Percentiles rank a stretch among this genome's conserved stretches.
phyloP scores from a whole-genome alignment of 2,113 vertebrate genomes.

The Thermophis baileyi region DNA sequence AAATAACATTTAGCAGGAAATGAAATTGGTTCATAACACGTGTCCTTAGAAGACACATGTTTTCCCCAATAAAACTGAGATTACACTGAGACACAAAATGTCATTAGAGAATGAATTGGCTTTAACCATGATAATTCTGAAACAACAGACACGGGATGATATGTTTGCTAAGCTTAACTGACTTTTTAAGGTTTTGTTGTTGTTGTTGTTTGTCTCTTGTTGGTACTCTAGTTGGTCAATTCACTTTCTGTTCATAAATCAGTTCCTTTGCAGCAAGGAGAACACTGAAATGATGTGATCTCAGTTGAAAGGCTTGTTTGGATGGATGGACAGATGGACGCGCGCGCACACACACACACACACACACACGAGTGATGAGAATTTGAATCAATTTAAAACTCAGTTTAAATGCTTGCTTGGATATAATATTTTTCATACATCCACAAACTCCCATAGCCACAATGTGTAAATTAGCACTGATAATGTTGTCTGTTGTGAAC shows the following conservation, averaged over 20 bases:
- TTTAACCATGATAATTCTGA: no score
- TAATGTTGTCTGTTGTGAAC: not conserved
- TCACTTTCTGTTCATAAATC: not conserved
- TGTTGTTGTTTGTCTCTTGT: no score
- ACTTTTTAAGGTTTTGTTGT: not conserved
- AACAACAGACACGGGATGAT: not conserved
- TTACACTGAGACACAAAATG: slow-evolving; percentile 21
- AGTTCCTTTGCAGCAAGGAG: not conserved
- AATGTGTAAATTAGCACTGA: not conserved
- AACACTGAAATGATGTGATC: not conserved
- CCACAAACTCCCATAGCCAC: not conserved
- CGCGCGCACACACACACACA: no score
- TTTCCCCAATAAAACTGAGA: slow-evolving; percentile 7
- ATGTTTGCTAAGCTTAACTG: not conserved
- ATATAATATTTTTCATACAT: no score
- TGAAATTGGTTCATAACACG: slow-evolving; percentile 1
- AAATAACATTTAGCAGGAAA: not conserved
- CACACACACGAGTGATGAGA: no score
- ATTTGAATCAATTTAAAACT: no score
- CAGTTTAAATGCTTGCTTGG: no score
- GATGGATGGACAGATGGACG: no score
- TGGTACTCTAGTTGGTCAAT: no score
- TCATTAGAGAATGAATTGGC: not conserved
- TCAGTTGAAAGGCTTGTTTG: no score
- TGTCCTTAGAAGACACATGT: not conserved